Conservation (phyloP, 2,113 vertebrate species). For the Rhinogobius similis region DNA sequence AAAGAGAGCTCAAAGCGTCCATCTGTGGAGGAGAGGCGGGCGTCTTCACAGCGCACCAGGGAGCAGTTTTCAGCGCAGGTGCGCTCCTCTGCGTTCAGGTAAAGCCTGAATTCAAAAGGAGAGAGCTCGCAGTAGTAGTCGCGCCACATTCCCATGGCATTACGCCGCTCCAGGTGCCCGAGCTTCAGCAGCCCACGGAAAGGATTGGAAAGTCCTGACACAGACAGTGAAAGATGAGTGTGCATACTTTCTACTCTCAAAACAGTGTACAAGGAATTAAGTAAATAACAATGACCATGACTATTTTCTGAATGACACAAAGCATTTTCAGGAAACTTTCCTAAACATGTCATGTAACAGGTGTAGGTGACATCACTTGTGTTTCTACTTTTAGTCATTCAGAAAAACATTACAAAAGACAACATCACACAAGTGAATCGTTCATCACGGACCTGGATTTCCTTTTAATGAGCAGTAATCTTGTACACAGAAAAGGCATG, state of each 20-base stretch:
- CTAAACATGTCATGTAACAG: neutral
- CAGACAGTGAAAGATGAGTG: neutral
- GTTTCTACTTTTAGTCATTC: neutral
- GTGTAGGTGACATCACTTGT: neutral
- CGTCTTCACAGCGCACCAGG: slow-evolving; percentile 86
- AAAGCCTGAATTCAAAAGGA: slow-evolving; percentile 87
- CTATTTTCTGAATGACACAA: neutral
- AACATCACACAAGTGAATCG: neutral
- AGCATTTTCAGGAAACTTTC: neutral
- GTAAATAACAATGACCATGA: neutral
- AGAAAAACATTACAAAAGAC: neutral
- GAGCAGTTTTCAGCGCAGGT: slow-evolving; percentile 86
- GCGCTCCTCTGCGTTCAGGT: slow-evolving; percentile 82
- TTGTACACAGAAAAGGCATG: neutral
- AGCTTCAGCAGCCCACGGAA: slow-evolving; percentile 93
- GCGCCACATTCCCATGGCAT: slow-evolving; percentile 88
- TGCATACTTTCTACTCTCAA: neutral
- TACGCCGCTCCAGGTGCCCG: slow-evolving; percentile 86
- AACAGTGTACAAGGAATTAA: neutral
- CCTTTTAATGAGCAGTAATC: neutral
- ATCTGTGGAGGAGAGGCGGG: slow-evolving; percentile 73
- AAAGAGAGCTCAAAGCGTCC: slow-evolving; percentile 91
- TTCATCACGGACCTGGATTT: neutral
- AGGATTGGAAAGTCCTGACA: slow-evolving; percentile 86
- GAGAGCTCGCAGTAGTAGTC: slow-evolving; percentile 92